These are phyloP conservation scores for Phania funesta DNA, from an alignment of 2,888 invertebrate species.

Conservation along the genomic window DNA sequence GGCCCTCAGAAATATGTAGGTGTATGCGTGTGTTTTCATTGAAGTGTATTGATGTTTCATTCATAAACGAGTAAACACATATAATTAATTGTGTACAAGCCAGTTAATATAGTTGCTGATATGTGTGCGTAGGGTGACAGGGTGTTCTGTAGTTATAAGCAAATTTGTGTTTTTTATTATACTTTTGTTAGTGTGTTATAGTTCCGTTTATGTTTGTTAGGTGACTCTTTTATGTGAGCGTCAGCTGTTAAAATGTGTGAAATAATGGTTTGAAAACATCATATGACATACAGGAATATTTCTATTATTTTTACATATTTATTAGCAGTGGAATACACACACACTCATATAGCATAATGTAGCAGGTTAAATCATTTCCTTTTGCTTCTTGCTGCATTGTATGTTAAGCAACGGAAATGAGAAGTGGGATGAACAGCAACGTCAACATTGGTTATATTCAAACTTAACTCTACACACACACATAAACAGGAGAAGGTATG, in stretches of 20 bases:
- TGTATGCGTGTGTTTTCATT: no score
- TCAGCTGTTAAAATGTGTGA: slow-evolving; percentile 64
- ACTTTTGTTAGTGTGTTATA: slow-evolving; percentile 26
- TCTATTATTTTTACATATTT: slow-evolving; percentile 2
- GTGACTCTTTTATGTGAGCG: slow-evolving; percentile 57
- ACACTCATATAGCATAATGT: no score
- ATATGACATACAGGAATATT: slow-evolving; percentile 36
- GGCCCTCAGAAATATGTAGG: no score
- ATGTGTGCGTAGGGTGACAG: no score
- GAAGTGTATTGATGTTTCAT: no score
- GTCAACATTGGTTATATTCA: slow-evolving; percentile 48
- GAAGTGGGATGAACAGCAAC: no score
- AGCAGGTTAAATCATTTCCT: slow-evolving; percentile 65
- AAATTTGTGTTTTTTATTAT: slow-evolving; percentile 14
- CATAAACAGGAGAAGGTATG: no score
- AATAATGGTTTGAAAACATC: slow-evolving; percentile 56
- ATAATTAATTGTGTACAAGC: no score
- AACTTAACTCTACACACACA: no score
- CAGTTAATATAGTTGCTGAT: no score
- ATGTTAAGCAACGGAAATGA: slow-evolving; percentile 29
- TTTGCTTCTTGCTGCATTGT: slow-evolving; percentile 43
- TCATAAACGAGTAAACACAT: no score
- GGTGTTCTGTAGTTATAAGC: no score
- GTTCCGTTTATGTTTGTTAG: slow-evolving; percentile 53
- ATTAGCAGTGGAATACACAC: background rate